Evolutionary conservation across 2,888 invertebrate species (phyloP).

Genomic region (Odontocolon sp.): DNA sequence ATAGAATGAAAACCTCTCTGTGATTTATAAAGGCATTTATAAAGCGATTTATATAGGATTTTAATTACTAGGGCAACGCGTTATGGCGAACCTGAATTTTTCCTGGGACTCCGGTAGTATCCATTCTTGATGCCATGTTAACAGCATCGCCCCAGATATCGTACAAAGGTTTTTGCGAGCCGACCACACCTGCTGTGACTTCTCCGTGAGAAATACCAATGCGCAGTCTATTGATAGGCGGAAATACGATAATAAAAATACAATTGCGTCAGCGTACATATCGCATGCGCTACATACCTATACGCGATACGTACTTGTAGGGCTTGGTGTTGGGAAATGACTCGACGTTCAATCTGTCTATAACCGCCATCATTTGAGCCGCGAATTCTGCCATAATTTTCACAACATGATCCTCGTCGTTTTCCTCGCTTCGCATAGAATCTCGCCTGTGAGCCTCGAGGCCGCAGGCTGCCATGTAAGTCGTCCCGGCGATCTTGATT

Average conservation of each 20-base stretch:
- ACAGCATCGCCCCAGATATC: conserved; percentile 99
- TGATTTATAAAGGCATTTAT: background rate
- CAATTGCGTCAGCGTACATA: background rate
- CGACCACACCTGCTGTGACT: conserved; percentile 97
- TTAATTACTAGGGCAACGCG: background rate
- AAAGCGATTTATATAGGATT: background rate
- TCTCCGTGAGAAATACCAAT: conserved; percentile 94
- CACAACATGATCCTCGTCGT: conserved; percentile 80
- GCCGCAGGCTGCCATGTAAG: conserved; percentile 98
- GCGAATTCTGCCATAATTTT: conserved; percentile 88
- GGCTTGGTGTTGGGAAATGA: conserved; percentile 79
- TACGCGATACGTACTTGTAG: conserved; percentile 69
- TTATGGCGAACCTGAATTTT: conserved; percentile 85
- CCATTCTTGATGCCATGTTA: conserved; percentile 98
- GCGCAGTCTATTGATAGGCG: conserved; percentile 68
- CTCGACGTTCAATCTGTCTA: conserved; percentile 84
- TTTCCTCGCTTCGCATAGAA: conserved; percentile 79
- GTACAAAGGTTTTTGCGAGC: conserved; percentile 95
- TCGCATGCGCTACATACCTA: conserved; percentile 16
- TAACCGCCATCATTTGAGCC: conserved; percentile 86
- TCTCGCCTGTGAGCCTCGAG: conserved; percentile 88
- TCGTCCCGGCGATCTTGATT: conserved; percentile 97
- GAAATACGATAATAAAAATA: background rate
- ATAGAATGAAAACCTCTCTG: no score
- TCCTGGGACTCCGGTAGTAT: conserved; percentile 92